Conservation (phyloP, 2,113 vertebrate genomes). For the Camelus dromedarius region DNA sequence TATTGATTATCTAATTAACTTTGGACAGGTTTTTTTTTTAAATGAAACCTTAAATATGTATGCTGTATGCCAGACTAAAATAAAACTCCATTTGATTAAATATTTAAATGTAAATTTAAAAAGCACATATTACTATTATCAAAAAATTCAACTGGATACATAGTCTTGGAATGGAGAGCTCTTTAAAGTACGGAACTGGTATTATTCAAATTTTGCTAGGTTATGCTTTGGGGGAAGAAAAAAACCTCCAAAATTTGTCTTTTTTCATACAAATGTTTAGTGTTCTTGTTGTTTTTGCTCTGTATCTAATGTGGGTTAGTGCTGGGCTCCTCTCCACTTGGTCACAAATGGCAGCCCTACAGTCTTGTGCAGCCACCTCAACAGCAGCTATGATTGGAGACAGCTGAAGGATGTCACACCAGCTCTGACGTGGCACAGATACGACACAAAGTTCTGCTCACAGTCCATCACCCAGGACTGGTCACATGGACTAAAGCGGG, state of each 20-base stretch:
- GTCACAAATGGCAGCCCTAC: too few relatives aligned
- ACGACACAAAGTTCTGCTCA: not conserved
- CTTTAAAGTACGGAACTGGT: not conserved
- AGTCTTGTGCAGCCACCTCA: not conserved
- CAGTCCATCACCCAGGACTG: not conserved
- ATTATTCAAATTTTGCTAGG: not conserved
- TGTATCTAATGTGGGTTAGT: not conserved
- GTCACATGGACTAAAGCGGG: not conserved
- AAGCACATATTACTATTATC: not conserved
- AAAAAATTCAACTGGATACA: not conserved
- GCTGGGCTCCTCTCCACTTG: not conserved
- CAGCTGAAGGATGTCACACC: not conserved
- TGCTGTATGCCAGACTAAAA: not conserved
- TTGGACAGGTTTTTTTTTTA: not conserved
- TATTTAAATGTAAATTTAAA: not conserved
- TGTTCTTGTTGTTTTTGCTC: not conserved
- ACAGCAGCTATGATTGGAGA: too few relatives aligned
- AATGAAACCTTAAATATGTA: not conserved
- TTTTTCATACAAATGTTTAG: not conserved
- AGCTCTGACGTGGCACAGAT: not conserved
- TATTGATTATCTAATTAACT: not conserved
- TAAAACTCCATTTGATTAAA: not conserved
- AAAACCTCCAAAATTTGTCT: not conserved
- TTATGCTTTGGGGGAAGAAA: not conserved
- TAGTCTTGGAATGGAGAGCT: not conserved